Percentiles rank a stretch among this genome's conserved stretches.
Conservation (phyloP, 2,888 invertebrate genomes). For the Nemotelus pantherinus region DNA sequence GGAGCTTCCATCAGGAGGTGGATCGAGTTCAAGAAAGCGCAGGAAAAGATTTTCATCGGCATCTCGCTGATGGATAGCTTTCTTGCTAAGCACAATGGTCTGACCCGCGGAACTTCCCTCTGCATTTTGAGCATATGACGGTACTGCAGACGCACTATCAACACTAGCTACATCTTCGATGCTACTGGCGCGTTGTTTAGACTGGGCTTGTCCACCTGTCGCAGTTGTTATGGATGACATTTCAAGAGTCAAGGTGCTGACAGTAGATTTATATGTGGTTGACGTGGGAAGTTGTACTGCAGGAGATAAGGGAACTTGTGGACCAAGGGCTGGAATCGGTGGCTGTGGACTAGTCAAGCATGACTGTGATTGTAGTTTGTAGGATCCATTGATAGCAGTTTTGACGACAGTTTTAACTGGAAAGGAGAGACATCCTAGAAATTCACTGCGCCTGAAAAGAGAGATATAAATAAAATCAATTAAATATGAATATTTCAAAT, state of each 20-base stretch:
- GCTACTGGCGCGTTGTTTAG: constrained; percentile 61
- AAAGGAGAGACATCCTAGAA: constrained; percentile 93
- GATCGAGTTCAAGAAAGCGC: constrained; percentile 83
- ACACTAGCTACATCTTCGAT: constrained; percentile 61
- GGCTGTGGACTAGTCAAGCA: constrained; percentile 67
- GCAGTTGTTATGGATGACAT: constrained; percentile 39
- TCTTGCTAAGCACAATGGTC: constrained; percentile 66
- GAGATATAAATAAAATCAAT: constrained; percentile 56
- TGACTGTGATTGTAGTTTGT: constrained; percentile 77
- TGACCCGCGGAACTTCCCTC: constrained; percentile 51
- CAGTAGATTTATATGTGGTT: constrained; percentile 9
- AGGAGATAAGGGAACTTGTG: constrained; percentile 54
- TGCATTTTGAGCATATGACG: constrained; percentile 39
- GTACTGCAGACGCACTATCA: constrained; percentile 57
- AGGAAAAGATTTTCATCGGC: constrained; percentile 80
- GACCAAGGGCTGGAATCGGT: constrained; percentile 56
- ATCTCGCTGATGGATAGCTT: constrained; percentile 70
- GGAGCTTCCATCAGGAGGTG: constrained; percentile 68
- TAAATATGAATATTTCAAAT: no score
- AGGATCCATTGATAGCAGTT: constrained; percentile 75
- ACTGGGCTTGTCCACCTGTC: background rate
- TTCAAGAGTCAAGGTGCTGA: background rate
- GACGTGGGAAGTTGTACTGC: background rate
- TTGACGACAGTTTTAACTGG: constrained; percentile 83
- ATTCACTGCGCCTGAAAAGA: constrained; percentile 88